A percentile compares a stretch with the other conserved stretches of the same genome.
These are phyloP conservation scores for Tholera decimalis DNA, from an alignment of 2,888 invertebrate genomes.

Conservation along the genomic window DNA sequence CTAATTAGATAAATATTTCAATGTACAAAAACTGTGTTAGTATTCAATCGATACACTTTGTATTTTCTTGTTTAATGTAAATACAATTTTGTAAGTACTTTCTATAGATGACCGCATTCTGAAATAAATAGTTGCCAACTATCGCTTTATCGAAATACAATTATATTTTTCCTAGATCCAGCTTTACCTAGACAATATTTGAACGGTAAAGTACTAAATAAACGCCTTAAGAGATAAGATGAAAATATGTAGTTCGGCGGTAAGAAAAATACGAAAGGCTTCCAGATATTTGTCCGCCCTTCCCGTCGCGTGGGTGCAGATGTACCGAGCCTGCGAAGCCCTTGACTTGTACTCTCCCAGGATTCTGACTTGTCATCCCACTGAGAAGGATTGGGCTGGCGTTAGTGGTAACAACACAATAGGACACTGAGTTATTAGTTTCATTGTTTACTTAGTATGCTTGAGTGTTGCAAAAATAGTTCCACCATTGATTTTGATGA, in stretches of 20 bases:
- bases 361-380: constrained; percentile 13
- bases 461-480: not conserved
- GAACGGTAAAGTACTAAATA: not conserved
- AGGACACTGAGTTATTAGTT: constrained; percentile 1
- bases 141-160: too few relatives aligned
- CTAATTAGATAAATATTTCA: too few relatives aligned
- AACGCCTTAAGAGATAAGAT: not conserved
- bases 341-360: constrained; percentile 25
- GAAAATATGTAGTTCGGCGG: not conserved
- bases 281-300: not conserved
- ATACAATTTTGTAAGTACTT: too few relatives aligned
- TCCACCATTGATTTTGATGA: too few relatives aligned
- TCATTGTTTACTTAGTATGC: constrained; percentile 1
- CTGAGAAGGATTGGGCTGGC: constrained; percentile 3
- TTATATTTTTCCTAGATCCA: too few relatives aligned
- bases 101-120: too few relatives aligned
- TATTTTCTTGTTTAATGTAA: too few relatives aligned
- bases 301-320: constrained; percentile 26
- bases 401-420: constrained; percentile 2
- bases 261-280: not conserved
- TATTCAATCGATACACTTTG: too few relatives aligned
- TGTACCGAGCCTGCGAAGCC: constrained; percentile 21
- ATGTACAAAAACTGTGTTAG: too few relatives aligned
- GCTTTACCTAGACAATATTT: not conserved
- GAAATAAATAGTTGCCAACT: too few relatives aligned